Base-by-base conservation (phyloP, 2,888 invertebrate species). In the Neocrepidodera transversa region DNA sequence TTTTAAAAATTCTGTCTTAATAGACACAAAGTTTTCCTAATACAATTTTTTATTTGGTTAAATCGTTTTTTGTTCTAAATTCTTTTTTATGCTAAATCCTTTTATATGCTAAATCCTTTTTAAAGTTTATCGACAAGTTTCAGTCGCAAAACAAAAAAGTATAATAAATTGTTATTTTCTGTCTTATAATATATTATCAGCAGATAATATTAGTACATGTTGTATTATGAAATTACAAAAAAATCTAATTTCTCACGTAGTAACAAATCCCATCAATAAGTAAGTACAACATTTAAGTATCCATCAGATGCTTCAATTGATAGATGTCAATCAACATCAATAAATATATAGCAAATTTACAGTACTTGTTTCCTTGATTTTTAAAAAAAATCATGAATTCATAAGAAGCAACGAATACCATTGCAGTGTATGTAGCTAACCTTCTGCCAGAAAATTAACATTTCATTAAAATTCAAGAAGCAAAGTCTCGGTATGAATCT, bases 391-490 rank as follows among this genome's bases (percentile, higher is more conserved):
- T 42, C 17, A 53, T 49, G 5, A 36, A 53, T 58, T 58, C 53
- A n/a, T 48, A 23, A 52, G 32, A 38, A 40, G 23, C 26, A 16
- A 58, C 35, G 32, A 52, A 58, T 58, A 58, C 40, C 52, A 23
- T 3, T 8, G 11, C 10, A 17, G 18, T 48, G 32, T 18, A 45
- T 52, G 20, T 52, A 47, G 28, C 51, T 47, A 52, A 60, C 60
- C 60, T 56, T 60, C 47, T 60, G 60, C 38, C 42, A 35, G 18
- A 28, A 43, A 54, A 62, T 59, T 61, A 64, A 16, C 64, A 62
- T 64, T 64, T 59, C 59, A 64, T 64, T 64, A 51, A 45, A 54
- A 64, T 64, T 61, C 64, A 62, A 57, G 52, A 36, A 56, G 59
- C 58, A 59, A 13, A 42, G 50, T 61, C 61, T 49, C 47, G 38